Conservation (phyloP, 1,140 invertebrate genomes). For the Triops cancriformis region DNA sequence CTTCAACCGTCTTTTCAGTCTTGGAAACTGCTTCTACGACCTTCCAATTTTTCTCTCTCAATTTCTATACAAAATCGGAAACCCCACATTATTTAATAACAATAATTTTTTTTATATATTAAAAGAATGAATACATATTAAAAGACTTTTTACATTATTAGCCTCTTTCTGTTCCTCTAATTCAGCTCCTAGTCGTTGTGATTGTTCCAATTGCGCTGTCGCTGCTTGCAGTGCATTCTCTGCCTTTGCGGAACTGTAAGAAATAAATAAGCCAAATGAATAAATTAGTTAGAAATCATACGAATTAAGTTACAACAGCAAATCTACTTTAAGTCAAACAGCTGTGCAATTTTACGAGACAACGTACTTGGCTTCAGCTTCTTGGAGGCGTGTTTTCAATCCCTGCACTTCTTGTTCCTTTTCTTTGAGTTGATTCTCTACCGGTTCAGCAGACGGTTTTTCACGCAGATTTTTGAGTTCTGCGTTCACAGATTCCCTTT, state of each 20-base stretch:
- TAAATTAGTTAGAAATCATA: not conserved
- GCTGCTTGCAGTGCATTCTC: not conserved
- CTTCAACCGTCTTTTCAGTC: conserved; percentile 50
- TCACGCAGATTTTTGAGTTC: too few species aligned
- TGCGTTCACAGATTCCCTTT: too few species aligned
- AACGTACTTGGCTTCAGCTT: not conserved
- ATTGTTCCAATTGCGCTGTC: not conserved
- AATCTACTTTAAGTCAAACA: too few species aligned
- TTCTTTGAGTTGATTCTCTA: conserved; percentile 1
- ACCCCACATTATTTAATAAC: not conserved
- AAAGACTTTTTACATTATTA: not conserved
- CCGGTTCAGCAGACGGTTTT: too few species aligned
- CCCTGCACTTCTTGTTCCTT: conserved; percentile 17
- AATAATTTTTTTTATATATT: too few species aligned
- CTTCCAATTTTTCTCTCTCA: conserved; percentile 77
- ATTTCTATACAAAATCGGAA: conserved; percentile 37
- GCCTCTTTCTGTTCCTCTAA: not conserved
- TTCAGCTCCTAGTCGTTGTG: not conserved
- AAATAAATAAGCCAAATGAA: not conserved
- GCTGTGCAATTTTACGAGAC: too few species aligned
- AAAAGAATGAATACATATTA: not conserved
- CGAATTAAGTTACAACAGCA: too few species aligned
- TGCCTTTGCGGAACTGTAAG: not conserved
- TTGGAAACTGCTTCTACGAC: conserved; percentile 73
- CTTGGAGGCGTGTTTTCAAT: conserved; percentile 12